These are phyloP conservation scores for Tinamus major DNA, from an alignment of 2,797 vertebrate species.

Conservation along the genomic window DNA sequence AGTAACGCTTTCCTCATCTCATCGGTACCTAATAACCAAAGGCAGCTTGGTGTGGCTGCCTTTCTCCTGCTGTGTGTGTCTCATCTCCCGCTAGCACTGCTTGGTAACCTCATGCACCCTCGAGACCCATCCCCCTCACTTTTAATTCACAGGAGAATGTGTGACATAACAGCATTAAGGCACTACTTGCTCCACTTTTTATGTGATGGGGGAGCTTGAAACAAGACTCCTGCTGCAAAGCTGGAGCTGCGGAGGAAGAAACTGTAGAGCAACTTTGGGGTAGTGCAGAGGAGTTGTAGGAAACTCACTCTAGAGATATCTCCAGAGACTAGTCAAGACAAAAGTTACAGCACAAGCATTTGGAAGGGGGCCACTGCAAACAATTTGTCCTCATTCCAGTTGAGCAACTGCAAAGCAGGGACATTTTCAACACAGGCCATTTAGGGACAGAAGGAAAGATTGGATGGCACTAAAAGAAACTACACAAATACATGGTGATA, in stretches of 20 bases:
- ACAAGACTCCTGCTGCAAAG: conserved; percentile 6
- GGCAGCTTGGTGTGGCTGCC: background rate
- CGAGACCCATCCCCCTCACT: background rate
- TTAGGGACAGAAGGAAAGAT: conserved; percentile 80
- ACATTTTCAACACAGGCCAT: conserved; percentile 77
- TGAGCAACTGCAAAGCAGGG: conserved; percentile 80
- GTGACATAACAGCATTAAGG: background rate
- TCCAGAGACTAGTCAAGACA: conserved; percentile 79
- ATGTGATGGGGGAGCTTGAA: background rate
- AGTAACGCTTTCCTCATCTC: background rate
- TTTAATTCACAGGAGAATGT: conserved; percentile 1
- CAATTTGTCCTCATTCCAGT: conserved; percentile 81
- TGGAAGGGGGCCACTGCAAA: conserved; percentile 81
- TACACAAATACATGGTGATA: conserved; percentile 72
- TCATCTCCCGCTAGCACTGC: background rate
- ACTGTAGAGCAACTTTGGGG: conserved; percentile 12
- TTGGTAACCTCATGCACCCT: background rate
- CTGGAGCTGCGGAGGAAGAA: conserved; percentile 42
- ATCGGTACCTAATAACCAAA: background rate
- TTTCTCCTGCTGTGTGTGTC: background rate
- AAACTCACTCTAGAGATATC: conserved; percentile 78
- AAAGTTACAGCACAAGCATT: conserved; percentile 80
- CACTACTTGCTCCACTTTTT: background rate
- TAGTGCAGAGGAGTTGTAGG: conserved; percentile 44
- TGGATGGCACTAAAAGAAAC: conserved; percentile 75